Evolutionary conservation across 2,888 invertebrate species (phyloP), one percentile per base, ranked within the genome.

Genomic region (Xestia sexstrigata): DNA sequence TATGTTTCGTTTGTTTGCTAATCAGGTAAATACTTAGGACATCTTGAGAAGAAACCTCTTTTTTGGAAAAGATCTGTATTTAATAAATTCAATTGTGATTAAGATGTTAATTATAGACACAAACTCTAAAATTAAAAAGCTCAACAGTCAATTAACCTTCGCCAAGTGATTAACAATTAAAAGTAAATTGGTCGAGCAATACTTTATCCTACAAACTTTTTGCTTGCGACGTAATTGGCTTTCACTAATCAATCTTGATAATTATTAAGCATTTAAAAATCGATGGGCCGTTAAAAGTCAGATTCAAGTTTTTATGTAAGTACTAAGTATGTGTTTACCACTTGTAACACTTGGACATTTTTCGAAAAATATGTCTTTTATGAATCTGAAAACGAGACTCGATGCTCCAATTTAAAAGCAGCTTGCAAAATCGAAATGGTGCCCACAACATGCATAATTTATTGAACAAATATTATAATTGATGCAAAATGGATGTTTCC

Each of bases 1-100:
- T 45, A 69, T 70, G 35, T 73, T 80, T 73, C 30, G 23, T 82
- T 73, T 76, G 39, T 84, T 70, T 70, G 60, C 60, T 67, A 82
- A 82, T 71, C 30, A 65, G 47, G 63, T 66, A 74, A 68, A 52
- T 15, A 45, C 8, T 65, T 67, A 39, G 26, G 11, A 17, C 35
- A 67, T 20, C 15, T 65, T 58, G 15, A 66, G 11, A 49, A 15
- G 35, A 47, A 65, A 82, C 23, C 23, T 80, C 8, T 11, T 47
- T 73, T 74, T 68, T 58, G 6, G 6, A 63, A 49, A 52, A 35
- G 11, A 30, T 26, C 20, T 52, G 13, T 26, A 60, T 15, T 45
- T 62, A n/a, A 20, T 9, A 9, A n/a, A n/a, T n/a, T n/a, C n/a
- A n/a, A n/a, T n/a, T n/a, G 47, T 58, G 39, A 76, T 42, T 49